Conservation (phyloP, 2,888 invertebrate genomes). For the Nomada goodeniana region DNA sequence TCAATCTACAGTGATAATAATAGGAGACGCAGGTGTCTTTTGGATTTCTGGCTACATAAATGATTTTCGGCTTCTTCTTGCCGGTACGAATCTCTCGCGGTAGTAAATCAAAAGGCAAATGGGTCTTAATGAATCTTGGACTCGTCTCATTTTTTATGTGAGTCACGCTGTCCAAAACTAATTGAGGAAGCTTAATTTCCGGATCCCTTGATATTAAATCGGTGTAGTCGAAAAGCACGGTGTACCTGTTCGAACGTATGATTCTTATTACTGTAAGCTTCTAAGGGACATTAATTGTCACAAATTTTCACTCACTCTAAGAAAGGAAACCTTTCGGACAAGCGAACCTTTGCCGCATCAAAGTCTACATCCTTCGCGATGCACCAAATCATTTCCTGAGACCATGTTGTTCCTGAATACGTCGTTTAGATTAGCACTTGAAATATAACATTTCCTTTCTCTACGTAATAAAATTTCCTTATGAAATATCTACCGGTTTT, state of each 20-base stretch:
- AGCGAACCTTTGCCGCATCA: slow-evolving; percentile 87
- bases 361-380: slow-evolving; percentile 92
- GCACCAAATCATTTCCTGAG: slow-evolving; percentile 96
- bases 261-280: background rate
- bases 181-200: slow-evolving; percentile 37
- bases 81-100: slow-evolving; percentile 85
- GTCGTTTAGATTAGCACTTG: background rate
- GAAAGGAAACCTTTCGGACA: slow-evolving; percentile 86
- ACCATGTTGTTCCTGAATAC: slow-evolving; percentile 90
- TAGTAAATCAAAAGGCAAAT: slow-evolving; percentile 87
- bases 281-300: background rate
- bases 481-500: slow-evolving; percentile 84
- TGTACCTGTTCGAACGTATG: slow-evolving; percentile 11
- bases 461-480: background rate
- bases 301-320: slow-evolving; percentile 74
- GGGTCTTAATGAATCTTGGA: slow-evolving; percentile 88
- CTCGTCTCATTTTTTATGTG: slow-evolving; percentile 83
- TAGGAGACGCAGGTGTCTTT: slow-evolving; percentile 90
- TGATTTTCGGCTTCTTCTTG: slow-evolving; percentile 85
- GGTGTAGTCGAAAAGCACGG: slow-evolving; percentile 38
- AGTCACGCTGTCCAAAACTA: slow-evolving; percentile 73
- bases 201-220: slow-evolving; percentile 12
- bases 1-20: slow-evolving; percentile 88
- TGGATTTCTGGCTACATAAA: slow-evolving; percentile 90
- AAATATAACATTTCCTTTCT: background rate